These are phyloP conservation scores for Anthoscopus minutus DNA, from an alignment of 2,113 vertebrate genomes.

Conservation along the genomic window DNA sequence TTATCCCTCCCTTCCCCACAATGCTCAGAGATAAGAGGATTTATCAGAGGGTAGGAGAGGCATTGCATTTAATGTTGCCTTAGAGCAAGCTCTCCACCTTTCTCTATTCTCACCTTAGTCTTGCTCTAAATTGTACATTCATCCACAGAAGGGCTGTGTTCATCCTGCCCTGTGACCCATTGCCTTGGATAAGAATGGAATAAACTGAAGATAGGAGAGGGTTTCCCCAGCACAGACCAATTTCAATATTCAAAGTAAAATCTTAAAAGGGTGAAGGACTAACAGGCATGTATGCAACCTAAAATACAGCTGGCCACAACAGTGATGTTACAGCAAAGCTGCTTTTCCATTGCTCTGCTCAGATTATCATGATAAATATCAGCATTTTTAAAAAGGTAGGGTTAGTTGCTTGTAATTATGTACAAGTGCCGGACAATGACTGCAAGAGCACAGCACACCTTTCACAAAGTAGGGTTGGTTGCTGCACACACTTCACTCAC, in stretches of 20 bases:
- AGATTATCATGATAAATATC: not conserved
- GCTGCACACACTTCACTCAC: not conserved
- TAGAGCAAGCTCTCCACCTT: not conserved
- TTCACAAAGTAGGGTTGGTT: not conserved
- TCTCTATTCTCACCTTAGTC: not conserved
- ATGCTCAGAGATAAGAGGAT: not conserved
- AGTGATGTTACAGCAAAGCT: not conserved
- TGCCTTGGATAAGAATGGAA: not conserved
- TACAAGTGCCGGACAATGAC: not conserved
- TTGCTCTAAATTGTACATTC: not conserved
- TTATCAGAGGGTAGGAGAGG: not conserved
- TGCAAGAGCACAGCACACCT: not conserved
- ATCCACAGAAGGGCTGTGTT: not conserved
- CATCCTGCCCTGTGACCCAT: not conserved
- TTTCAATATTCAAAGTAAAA: not conserved
- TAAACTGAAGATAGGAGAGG: not conserved
- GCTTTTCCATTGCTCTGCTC: not conserved
- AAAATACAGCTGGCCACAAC: not conserved
- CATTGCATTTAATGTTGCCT: not conserved
- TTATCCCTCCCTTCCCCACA: not conserved
- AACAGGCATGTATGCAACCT: not conserved
- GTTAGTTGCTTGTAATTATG: not conserved
- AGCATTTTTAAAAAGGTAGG: not conserved
- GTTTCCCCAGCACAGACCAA: not conserved
- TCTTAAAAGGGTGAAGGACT: not conserved